Evolutionary conservation across 2,113 vertebrate species (phyloP).

Genomic region (Amphiprion percula): DNA sequence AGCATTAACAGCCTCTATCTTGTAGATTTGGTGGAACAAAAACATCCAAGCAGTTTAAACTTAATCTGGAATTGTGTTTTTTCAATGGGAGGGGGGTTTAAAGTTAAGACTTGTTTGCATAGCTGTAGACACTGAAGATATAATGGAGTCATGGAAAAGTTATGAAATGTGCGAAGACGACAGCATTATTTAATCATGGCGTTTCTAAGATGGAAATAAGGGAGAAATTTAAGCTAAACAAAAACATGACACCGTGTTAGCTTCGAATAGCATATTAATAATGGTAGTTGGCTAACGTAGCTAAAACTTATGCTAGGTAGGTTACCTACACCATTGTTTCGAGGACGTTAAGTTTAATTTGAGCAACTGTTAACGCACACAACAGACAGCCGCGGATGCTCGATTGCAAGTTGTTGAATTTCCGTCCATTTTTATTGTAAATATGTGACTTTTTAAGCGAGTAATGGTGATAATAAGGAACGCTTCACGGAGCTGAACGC

Average conservation of each 20-base stretch:
- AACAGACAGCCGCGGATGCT: not conserved
- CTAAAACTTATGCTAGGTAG: not conserved
- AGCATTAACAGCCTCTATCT: not conserved
- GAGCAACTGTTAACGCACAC: not conserved
- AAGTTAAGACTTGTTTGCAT: too few species aligned
- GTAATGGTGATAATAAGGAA: not conserved
- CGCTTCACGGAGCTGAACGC: not conserved
- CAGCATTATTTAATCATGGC: not conserved
- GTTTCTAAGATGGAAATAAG: not conserved
- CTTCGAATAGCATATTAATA: too few species aligned
- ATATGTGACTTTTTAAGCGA: not conserved
- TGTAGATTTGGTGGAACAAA: not conserved
- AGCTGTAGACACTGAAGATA: too few species aligned
- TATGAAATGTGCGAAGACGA: not conserved
- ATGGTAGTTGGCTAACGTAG: too few species aligned
- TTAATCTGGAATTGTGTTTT: not conserved
- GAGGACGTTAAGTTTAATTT: not conserved
- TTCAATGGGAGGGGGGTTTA: too few species aligned
- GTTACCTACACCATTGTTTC: not conserved
- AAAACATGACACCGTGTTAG: too few species aligned
- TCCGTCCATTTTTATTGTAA: not conserved
- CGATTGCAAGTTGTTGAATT: not conserved
- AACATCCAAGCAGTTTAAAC: not conserved
- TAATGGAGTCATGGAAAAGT: too few species aligned
- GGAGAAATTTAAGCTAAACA: too few species aligned